Evolutionary conservation across 2,113 vertebrate genomes (phyloP), one percentile per base, ranked within the genome.

Genomic region (Syngnathus scovelli): DNA sequence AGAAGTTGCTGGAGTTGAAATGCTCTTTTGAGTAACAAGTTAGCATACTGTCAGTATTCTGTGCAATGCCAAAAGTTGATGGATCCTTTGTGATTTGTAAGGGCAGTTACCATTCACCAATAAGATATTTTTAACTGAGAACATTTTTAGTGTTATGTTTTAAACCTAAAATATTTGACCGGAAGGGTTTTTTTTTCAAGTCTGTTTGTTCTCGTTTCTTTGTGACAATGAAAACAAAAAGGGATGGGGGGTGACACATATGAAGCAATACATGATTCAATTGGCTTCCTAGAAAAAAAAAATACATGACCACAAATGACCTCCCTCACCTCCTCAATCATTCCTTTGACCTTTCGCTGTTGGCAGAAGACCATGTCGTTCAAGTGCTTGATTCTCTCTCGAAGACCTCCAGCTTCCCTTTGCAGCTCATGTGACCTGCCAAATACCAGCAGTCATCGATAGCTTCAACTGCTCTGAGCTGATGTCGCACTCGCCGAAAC

Each of bases 291-390:
- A 5, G 16, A 37, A 9, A 3, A 19, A 59, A 59, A 33, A 3
- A 2, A 36, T 13, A 58, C 27, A 33, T 3, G 27, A 16, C 27
- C 55, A 7, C 36, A 19, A 61, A 61, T n/a, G 19, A 61, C 18
- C 21, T 27, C 21, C 49, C 90, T 93, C 70, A 98, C 97, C 93
- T 99, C 97, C 79, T 98, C 96, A 10, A 99, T 96, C 97, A 99
- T 98, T 84, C 90, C 90, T 81, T 98, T 98, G 86, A 99, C 95
- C 73, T 99, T 99, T 86, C 95, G 95, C 89, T 99, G 97, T 76
- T 99, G 97, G 84, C 95, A 96, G 78, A 97, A 95, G 63, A 99
- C 96, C 97, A 99, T 98, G 81, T 98, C 95, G 60, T 99, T 96
- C 39, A 99, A 88, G 78, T 99, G 97, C 68, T 91, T 92, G 89